Evolutionary conservation across 2,113 vertebrate genomes (phyloP), one percentile per base, ranked within the genome.

Genomic region (Entomyzon cyanotis): DNA sequence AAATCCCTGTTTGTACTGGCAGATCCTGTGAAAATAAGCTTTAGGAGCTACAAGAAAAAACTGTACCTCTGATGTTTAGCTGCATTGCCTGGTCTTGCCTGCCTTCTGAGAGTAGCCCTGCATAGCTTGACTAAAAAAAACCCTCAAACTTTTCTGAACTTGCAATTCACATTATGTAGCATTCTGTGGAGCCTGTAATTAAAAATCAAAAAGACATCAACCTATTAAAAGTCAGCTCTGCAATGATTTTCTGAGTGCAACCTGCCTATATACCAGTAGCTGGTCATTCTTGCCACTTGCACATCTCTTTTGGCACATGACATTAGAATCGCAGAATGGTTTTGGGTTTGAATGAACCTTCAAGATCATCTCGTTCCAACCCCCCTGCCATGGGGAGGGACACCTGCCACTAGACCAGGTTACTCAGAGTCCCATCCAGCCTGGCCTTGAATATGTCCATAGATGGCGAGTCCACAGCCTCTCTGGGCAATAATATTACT

Each of bases 1-100:
- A 96, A 96, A 93, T 65, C 89, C 65, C 75, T 94, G 86, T 97
- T 96, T 97, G 89, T 95, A 75, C 90, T 91, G 94, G 94, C 94
- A 94, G 84, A 35, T 77, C 47, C 59, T 73, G 28, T 82, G 87
- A 94, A 96, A 96, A 91, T 74, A 89, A 87, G 90, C 78, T 90
- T 91, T 52, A 82, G 84, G 71, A 85, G 78, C 59, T 89, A 59
- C 71, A 90, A 85, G 84, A 87, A 91, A 94, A 96, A 90, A 79
- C 47, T 53, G 19, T 75, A 73, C 86, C 52, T 93, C 81, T 94
- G 89, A 87, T 5, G 15, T 91, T 94, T 52, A 74, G 71, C 75
- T 96, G 37, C 2, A 2, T 47, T 94, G 89, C 67, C 78, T 63
- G 62, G 35, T 91, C 89, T 93, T 95, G 91, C 39, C 70, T 90